These are phyloP conservation scores for Rhamnusium bicolor DNA, from an alignment of 2,888 invertebrate genomes.

Conservation along the genomic window DNA sequence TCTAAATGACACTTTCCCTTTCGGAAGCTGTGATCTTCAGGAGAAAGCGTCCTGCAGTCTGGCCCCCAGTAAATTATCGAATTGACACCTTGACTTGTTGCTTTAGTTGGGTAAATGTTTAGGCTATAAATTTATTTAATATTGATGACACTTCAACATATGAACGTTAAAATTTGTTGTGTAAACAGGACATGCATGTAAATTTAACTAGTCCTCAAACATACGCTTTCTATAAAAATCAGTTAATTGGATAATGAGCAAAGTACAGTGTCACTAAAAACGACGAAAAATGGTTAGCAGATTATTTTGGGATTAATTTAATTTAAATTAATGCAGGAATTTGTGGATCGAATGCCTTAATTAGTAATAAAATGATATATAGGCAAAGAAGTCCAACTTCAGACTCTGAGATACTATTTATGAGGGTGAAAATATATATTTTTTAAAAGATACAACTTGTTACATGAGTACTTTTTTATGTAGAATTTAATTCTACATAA, in stretches of 20 bases:
- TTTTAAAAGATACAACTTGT: too few relatives aligned
- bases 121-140: constrained; percentile 14
- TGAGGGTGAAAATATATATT: too few relatives aligned
- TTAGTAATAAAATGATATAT: too few relatives aligned
- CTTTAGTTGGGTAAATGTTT: neutral
- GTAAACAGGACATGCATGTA: constrained; percentile 4
- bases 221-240: constrained; percentile 1
- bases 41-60: constrained; percentile 42
- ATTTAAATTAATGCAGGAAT: too few relatives aligned
- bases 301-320: neutral
- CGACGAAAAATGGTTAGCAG: neutral
- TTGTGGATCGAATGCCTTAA: too few relatives aligned
- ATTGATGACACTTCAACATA: constrained; percentile 16
- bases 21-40: constrained; percentile 41
- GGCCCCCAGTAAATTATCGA: constrained; percentile 24
- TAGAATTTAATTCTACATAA: too few relatives aligned
- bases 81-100: constrained; percentile 35
- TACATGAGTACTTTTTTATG: too few relatives aligned
- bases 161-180: constrained; percentile 22
- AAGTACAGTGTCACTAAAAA: neutral
- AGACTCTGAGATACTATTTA: too few relatives aligned
- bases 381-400: too few relatives aligned
- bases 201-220: neutral
- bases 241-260: neutral
- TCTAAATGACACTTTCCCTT: constrained; percentile 42